These are phyloP conservation scores for Gymnogyps californianus DNA, from an alignment of 2,113 vertebrate species.

Conservation along the genomic window DNA sequence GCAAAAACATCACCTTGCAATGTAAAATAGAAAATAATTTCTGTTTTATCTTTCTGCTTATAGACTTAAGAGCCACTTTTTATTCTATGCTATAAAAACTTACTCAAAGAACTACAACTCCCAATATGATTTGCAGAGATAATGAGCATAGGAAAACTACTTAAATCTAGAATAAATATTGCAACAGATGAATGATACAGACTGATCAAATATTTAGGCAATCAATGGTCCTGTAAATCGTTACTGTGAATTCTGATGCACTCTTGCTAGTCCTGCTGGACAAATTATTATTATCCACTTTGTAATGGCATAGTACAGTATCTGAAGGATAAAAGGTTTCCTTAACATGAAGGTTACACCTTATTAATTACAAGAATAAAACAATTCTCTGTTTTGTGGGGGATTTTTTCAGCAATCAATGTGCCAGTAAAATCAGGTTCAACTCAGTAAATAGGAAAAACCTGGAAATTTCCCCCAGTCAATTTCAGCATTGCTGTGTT, in stretches of 20 bases:
- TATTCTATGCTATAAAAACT: not conserved
- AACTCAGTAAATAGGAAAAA: not conserved
- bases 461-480: not conserved
- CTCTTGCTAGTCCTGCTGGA: constrained; percentile 11
- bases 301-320: not conserved
- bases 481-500: not conserved
- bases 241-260: constrained; percentile 28
- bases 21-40: constrained; percentile 12
- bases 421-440: not conserved
- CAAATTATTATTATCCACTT: constrained; percentile 10
- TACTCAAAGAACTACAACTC: constrained; percentile 4
- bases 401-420: not conserved
- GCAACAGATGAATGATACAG: constrained; percentile 26
- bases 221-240: constrained; percentile 33
- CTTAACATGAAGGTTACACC: not conserved
- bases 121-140: not conserved
- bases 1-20: not conserved
- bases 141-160: constrained; percentile 17
- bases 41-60: not conserved
- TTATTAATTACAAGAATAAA: constrained; percentile 6
- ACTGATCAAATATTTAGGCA: constrained; percentile 49
- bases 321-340: not conserved
- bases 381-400: not conserved
- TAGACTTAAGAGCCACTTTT: not conserved
- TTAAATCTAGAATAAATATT: constrained; percentile 53